phyloP scores from a whole-genome alignment of 2,797 vertebrate species.

The Acridotheres tristis region DNA sequence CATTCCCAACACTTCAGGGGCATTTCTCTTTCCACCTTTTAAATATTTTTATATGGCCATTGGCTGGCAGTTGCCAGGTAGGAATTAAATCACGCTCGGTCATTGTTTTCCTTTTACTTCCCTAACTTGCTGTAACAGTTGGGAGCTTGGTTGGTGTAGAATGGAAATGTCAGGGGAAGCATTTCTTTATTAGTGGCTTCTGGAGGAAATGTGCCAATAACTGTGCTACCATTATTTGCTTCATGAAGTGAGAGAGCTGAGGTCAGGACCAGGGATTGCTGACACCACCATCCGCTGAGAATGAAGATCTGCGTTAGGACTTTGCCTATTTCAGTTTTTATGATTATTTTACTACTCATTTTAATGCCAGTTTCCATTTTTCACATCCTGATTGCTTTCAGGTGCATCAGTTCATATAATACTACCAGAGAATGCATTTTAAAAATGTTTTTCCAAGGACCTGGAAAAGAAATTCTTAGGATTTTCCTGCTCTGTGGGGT shows the following conservation, averaged over 20 bases:
- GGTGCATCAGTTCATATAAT: background rate
- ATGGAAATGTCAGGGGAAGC: background rate
- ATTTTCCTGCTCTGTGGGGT: background rate
- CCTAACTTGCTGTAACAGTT: background rate
- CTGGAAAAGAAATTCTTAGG: background rate
- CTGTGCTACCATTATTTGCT: background rate
- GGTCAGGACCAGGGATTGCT: background rate
- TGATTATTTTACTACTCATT: background rate
- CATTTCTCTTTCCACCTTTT: background rate
- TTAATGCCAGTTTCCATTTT: conserved; percentile 12
- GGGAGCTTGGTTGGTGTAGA: background rate
- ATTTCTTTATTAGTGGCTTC: conserved; percentile 5
- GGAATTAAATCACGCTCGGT: background rate
- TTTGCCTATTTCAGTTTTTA: background rate
- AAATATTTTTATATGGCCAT: background rate
- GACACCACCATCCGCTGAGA: conserved; percentile 36
- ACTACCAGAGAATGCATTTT: background rate
- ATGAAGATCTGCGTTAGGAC: background rate
- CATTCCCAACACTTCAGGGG: background rate
- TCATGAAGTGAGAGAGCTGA: background rate
- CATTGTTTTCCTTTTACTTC: background rate
- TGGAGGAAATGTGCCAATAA: background rate
- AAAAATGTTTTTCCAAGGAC: background rate
- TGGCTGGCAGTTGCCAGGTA: background rate
- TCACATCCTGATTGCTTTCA: background rate